These are phyloP conservation scores for Ivindomyrus marchei DNA, from an alignment of 2,113 vertebrate genomes.

Conservation along the genomic window DNA sequence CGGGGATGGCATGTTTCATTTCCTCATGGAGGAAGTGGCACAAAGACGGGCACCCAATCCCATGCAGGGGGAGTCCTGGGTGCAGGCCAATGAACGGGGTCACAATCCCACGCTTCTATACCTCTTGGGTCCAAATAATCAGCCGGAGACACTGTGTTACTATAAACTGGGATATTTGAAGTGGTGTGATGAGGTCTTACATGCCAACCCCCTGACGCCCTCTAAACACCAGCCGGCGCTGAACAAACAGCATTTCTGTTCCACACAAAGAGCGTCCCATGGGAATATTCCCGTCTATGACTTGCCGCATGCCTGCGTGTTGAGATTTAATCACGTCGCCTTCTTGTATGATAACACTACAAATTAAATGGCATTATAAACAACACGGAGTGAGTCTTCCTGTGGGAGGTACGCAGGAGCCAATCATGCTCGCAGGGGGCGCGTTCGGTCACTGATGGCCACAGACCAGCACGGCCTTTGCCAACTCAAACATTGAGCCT, in stretches of 20 bases:
- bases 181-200: background rate
- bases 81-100: background rate
- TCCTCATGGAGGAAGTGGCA: background rate
- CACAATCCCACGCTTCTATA: background rate
- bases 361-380: background rate
- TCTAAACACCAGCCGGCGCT: background rate
- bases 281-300: background rate
- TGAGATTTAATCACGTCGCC: background rate
- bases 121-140: background rate
- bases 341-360: background rate
- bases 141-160: background rate
- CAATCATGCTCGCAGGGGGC: background rate
- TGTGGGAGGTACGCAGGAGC: background rate
- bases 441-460: background rate
- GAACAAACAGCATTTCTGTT: background rate
- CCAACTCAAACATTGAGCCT: background rate
- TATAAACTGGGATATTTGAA: background rate
- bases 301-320: background rate
- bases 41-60: background rate
- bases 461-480: background rate
- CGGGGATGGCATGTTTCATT: background rate
- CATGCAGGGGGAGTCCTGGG: background rate
- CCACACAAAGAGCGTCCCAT: background rate
- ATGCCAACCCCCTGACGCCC: background rate
- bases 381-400: background rate